Evolutionary conservation across 1,140 invertebrate species (phyloP).

Genomic region (Bradysia coprophila): DNA sequence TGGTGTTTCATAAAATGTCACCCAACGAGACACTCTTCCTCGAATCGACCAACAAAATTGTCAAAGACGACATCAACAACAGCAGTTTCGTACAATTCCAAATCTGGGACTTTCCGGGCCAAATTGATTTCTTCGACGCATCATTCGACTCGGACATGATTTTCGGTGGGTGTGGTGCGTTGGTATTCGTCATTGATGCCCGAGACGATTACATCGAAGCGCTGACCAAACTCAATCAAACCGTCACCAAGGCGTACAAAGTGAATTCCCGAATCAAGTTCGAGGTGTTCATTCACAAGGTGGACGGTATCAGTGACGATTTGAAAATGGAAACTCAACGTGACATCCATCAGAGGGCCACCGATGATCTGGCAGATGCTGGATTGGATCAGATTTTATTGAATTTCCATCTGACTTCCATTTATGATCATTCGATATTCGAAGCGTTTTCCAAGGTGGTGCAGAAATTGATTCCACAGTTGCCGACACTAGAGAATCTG

Average conservation of each 20-base stretch:
- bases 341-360: slow-evolving; percentile 93
- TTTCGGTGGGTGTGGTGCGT: slow-evolving; percentile 84
- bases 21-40: slow-evolving; percentile 99
- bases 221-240: slow-evolving; percentile 75
- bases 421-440: slow-evolving; percentile 99
- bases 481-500: slow-evolving; percentile 92
- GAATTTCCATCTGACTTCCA: slow-evolving; percentile 95
- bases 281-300: slow-evolving; percentile 98
- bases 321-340: slow-evolving; percentile 97
- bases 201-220: slow-evolving; percentile 97
- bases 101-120: slow-evolving; percentile 99
- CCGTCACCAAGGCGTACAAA: slow-evolving; percentile 88
- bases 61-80: slow-evolving; percentile 93
- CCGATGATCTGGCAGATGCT: slow-evolving; percentile 81
- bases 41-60: slow-evolving; percentile 96
- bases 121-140: slow-evolving; percentile 94
- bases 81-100: slow-evolving; percentile 98
- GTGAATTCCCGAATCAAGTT: slow-evolving; percentile 95
- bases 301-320: slow-evolving; percentile 96
- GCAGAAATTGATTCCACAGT: slow-evolving; percentile 94
- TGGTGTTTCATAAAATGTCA: slow-evolving; percentile 99
- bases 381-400: slow-evolving; percentile 72
- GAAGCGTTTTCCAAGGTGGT: slow-evolving; percentile 99
- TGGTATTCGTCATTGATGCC: slow-evolving; percentile 98
- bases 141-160: slow-evolving; percentile 91